Percentiles rank a stretch among this genome's conserved stretches.
phyloP scores from a whole-genome alignment of 2,113 vertebrate genomes.

The Chrysochloris asiatica region DNA sequence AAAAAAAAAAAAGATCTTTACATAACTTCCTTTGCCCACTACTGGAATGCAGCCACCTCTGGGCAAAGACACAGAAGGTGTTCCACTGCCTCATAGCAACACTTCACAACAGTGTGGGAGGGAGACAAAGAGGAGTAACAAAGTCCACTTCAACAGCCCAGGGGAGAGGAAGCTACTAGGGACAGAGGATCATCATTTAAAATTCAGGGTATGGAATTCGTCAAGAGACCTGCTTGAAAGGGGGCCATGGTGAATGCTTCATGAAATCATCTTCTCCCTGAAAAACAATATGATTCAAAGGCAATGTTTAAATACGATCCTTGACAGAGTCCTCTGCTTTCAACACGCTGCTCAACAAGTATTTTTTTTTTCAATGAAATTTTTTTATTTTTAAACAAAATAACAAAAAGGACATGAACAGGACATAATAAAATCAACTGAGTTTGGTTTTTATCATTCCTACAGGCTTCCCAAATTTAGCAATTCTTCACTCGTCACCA shows the following conservation, averaged over 20 bases:
- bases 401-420: neutral
- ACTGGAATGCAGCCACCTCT: slow-evolving; percentile 62
- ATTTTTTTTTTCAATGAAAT: neutral
- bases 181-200: neutral
- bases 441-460: neutral
- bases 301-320: neutral
- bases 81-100: neutral
- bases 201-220: neutral
- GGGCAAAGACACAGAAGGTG: slow-evolving; percentile 48
- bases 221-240: neutral
- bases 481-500: neutral
- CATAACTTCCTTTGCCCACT: slow-evolving; percentile 65
- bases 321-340: neutral
- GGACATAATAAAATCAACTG: neutral
- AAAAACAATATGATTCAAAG: too few species aligned
- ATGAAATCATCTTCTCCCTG: neutral
- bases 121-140: neutral
- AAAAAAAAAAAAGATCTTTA: slow-evolving; percentile 26
- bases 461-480: neutral
- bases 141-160: slow-evolving; percentile 10
- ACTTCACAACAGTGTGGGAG: slow-evolving; percentile 45
- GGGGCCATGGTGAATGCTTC: neutral
- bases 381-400: neutral
- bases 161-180: neutral
- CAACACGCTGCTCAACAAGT: neutral